Conservation (phyloP, 2,797 vertebrate genomes). For the Dallia pectoralis region DNA sequence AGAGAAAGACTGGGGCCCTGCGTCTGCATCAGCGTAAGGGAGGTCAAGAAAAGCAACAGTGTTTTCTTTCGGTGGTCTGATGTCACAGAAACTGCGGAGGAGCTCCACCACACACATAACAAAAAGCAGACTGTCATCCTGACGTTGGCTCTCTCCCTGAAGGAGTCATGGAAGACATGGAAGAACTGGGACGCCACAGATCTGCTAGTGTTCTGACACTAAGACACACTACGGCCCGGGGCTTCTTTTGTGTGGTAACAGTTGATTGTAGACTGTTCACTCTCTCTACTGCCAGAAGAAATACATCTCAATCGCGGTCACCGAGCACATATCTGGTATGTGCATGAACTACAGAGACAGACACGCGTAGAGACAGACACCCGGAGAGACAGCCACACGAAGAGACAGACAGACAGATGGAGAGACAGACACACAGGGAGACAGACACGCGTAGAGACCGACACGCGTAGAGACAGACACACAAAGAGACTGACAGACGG, state of each 20-base stretch:
- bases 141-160: background rate
- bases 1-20: background rate
- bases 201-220: slow-evolving; percentile 17
- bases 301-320: no score
- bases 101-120: slow-evolving; percentile 18
- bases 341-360: background rate
- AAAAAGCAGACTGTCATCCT: slow-evolving; percentile 9
- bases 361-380: background rate
- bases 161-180: no score
- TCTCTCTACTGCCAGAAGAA: background rate
- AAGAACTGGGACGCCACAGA: slow-evolving; percentile 17
- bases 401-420: background rate
- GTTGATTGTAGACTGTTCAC: slow-evolving; percentile 28
- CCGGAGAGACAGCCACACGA: background rate
- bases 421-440: no score
- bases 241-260: slow-evolving; percentile 34
- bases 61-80: slow-evolving; percentile 26
- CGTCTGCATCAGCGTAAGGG: background rate
- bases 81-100: slow-evolving; percentile 3
- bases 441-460: slow-evolving; percentile 6
- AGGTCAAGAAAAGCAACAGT: slow-evolving; percentile 10
- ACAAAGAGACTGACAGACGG: background rate
- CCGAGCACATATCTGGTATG: background rate
- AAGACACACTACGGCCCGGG: slow-evolving; percentile 13
- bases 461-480: background rate